Evolutionary conservation across 2,888 invertebrate genomes (phyloP), one percentile per base, ranked within the genome.

Genomic region (Odontocolon sp.): DNA sequence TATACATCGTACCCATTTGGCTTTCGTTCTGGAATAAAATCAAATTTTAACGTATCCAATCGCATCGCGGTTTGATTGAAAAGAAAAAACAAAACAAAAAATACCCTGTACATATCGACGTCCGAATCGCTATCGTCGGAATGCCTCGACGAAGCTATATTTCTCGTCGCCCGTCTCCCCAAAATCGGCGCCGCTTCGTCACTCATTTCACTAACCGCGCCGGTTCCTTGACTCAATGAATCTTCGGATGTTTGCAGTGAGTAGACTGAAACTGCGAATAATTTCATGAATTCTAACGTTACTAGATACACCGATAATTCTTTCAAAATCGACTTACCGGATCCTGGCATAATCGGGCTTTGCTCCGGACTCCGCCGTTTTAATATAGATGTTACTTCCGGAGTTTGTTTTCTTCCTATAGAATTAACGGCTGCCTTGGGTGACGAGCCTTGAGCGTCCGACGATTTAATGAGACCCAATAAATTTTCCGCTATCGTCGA

Each of bases 111-210:
- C 82, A 92, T 93, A 77, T 95, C 95, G 92, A 95, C 94, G 88
- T 96, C 96, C 0, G 95, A 95, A 80, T 95, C 95, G 0, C 95
- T 95, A 2, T 95, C 95, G 14, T 94, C 94, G 0, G 94, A 94
- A 72, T 94, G 93, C 75, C 90, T 89, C 1, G 88, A 86, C 23
- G 84, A 79, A 1, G 91, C 90, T 75, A 88, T 90, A 71, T 90
- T 91, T 73, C 87, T 90, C 16, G 93, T 93, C 1, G 94, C 94
- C 80, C 94, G 89, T 85, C 94, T 91, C 2, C 94, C 94, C 78
- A 93, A 91, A 26, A 94, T 92, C 0, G 94, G 93, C 38, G 87
- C 88, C 54, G 88, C 87, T 73, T 95, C 95, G 83, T 95, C 95
- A 77, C 94, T 94, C 61, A 94, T 90, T 91, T 94, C 94, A 85